Conservation (phyloP, 2,113 vertebrate genomes). For the Clarias batrachus region DNA sequence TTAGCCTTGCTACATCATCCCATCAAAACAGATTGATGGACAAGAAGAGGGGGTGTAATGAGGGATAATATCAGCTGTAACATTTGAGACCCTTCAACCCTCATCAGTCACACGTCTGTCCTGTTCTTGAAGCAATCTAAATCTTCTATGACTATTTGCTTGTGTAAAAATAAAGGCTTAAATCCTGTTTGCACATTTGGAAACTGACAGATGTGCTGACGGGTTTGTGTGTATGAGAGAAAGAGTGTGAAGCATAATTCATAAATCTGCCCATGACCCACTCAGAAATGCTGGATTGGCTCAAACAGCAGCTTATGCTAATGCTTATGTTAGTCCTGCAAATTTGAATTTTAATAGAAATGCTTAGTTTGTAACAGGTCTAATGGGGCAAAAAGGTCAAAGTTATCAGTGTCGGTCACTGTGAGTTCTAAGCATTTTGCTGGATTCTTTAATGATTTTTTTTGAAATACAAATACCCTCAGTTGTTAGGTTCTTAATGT, state of each 20-base stretch:
- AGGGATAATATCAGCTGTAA: conserved; percentile 23
- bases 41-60: conserved; percentile 6
- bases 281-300: conserved; percentile 1
- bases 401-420: neutral
- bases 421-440: neutral
- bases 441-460: neutral
- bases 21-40: conserved; percentile 40
- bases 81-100: conserved; percentile 14
- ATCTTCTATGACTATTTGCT: neutral
- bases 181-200: conserved; percentile 40
- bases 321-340: neutral
- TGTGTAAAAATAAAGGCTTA: neutral
- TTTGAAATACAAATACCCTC: neutral
- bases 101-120: conserved; percentile 3
- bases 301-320: conserved; percentile 1
- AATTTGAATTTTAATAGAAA: neutral
- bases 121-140: neutral
- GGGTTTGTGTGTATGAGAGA: neutral
- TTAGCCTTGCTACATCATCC: conserved; percentile 43
- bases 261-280: conserved; percentile 40
- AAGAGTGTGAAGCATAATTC: conserved; percentile 12
- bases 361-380: neutral
- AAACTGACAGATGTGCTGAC: conserved; percentile 64
- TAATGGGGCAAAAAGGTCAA: neutral
- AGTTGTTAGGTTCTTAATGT: neutral